Evolutionary conservation across 2,113 vertebrate genomes (phyloP).

Genomic region (Pelobates fuscus): DNA sequence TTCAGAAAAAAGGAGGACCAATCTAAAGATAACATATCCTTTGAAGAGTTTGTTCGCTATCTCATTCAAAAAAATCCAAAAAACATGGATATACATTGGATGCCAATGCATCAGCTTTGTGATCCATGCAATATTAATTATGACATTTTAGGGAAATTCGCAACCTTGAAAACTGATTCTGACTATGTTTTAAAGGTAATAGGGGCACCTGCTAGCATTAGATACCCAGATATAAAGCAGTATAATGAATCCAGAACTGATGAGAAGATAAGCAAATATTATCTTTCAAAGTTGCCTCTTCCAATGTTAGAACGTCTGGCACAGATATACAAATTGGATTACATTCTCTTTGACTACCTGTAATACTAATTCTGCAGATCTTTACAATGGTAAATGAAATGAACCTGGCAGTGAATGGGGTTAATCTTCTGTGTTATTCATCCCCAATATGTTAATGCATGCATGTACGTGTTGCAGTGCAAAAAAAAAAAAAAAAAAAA

Average conservation of each 20-base stretch:
- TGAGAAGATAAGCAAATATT: slow-evolving; percentile 52
- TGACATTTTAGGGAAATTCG: slow-evolving; percentile 59
- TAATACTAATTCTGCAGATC: no score
- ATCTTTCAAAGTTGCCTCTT: slow-evolving; percentile 54
- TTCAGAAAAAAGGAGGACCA: slow-evolving; percentile 48
- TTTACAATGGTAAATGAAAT: no score
- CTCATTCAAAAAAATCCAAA: slow-evolving; percentile 17
- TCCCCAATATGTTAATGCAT: no score
- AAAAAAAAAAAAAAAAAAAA: no score
- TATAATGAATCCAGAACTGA: slow-evolving; percentile 58
- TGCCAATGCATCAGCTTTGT: slow-evolving; percentile 62
- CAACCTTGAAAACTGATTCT: slow-evolving; percentile 58
- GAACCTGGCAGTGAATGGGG: no score
- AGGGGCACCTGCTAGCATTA: slow-evolving; percentile 50
- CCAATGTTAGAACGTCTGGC: slow-evolving; percentile 54
- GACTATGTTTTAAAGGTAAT: slow-evolving; percentile 56
- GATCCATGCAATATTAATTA: slow-evolving; percentile 64
- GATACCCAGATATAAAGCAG: slow-evolving; percentile 56
- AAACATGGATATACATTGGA: slow-evolving; percentile 60
- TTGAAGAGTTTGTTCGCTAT: slow-evolving; percentile 62
- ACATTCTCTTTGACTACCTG: slow-evolving; percentile 60
- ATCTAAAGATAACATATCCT: slow-evolving; percentile 56
- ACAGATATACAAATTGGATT: slow-evolving; percentile 58
- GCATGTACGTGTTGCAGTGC: no score
- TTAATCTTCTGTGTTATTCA: no score